Base-by-base conservation (phyloP, 2,888 invertebrate genomes). In the Andrena trimmerana region DNA sequence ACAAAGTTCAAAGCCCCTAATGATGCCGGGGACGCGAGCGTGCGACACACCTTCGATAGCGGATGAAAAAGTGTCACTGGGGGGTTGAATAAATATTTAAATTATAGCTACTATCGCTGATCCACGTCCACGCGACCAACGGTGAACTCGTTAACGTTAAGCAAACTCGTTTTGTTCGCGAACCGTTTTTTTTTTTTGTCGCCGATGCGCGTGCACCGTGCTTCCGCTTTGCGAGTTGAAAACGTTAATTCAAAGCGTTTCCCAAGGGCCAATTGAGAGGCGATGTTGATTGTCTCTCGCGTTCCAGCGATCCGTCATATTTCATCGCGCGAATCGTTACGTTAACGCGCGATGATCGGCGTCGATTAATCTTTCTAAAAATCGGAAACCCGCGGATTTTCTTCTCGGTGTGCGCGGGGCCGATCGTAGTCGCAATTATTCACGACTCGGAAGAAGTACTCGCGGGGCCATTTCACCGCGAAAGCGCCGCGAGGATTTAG, bases 191-290 rank as follows among this genome's bases (percentile, higher is more conserved):
- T 42, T 42, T 20, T 20, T 20, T 20, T 0, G 20, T 20, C 13
- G 13, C 3, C 42, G 13, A 3, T 42, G 13, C 42, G 5, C 13
- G 59, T 13, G n/a, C 10, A 24, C 57, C 7, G 24, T 10, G 48
- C 7, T 59, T 57, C 42, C 20, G 27, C 7, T 13, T 27, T 24
- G 16, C 59, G 0, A 24, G 59, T 27, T 69, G 50, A 75, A 75
- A 75, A 60, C 20, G 50, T 16, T 36, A 29, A 60, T 78, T 78
- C 29, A 60, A 36, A 50, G 27, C 76, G 59, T 8, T 66, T n/a
- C 36, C 59, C 33, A 1, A 20, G 29, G 29, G 29, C 31, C 57
- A 60, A 59, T 60, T 48, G 36, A 27, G 24, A 63, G 63, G 59
- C 33, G 33, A 27, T 33, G 75, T 16, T 42, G 27, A 65, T 65